A percentile compares a stretch with the other conserved stretches of the same genome.
Conservation (phyloP, 2,797 vertebrate genomes). For the Oreonectes daqikongensis region DNA sequence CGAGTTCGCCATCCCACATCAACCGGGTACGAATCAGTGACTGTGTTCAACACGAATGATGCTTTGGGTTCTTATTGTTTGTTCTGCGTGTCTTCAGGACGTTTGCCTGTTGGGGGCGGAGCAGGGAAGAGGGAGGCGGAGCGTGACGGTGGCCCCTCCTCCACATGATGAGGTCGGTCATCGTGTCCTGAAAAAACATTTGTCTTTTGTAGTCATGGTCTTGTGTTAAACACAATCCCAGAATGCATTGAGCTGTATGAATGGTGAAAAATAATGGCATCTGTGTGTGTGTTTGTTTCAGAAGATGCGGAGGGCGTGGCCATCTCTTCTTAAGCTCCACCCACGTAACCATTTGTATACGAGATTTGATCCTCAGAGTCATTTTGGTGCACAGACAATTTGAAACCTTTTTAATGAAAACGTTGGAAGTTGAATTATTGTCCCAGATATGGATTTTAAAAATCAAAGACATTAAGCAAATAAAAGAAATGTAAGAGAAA, state of each 20-base stretch:
- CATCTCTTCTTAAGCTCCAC: conserved; percentile 42
- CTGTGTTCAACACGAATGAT: background rate
- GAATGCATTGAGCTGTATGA: no score
- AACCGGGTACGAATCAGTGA: conserved; percentile 51
- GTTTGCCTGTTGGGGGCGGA: background rate
- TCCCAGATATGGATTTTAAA: conserved; percentile 3
- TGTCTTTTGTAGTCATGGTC: no score
- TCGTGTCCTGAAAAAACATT: no score
- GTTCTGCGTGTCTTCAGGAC: conserved; percentile 27
- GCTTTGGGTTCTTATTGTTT: background rate
- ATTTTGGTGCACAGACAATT: background rate
- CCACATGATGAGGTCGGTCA: conserved; percentile 52
- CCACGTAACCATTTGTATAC: background rate
- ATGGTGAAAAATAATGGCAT: background rate
- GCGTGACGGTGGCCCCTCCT: conserved; percentile 21
- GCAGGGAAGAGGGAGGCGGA: conserved; percentile 56
- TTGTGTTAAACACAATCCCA: background rate
- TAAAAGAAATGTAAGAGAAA: background rate
- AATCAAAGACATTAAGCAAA: background rate
- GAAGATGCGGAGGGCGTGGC: conserved; percentile 48
- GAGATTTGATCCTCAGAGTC: background rate
- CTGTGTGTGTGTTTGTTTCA: conserved; percentile 55
- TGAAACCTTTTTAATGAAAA: background rate
- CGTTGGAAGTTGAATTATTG: background rate
- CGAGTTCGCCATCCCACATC: conserved; percentile 58